These are phyloP conservation scores for Steinernema hermaphroditum DNA, from an alignment of 2,888 invertebrate genomes.

Conservation along the genomic window DNA sequence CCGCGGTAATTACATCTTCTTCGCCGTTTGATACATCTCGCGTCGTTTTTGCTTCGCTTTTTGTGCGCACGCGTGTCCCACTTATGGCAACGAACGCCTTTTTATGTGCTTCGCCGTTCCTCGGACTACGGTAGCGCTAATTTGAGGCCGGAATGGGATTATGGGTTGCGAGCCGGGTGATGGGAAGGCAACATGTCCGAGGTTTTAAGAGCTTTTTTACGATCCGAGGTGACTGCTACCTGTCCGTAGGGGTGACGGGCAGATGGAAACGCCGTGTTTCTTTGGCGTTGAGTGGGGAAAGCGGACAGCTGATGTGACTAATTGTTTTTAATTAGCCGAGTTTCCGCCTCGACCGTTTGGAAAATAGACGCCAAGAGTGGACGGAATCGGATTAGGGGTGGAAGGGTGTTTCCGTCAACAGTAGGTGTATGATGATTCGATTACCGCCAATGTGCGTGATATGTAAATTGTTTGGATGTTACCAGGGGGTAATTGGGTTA, in stretches of 20 bases:
- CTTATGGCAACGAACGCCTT: slow-evolving; percentile 23
- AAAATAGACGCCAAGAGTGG: no score
- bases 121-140: neutral
- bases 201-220: neutral
- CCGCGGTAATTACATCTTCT: slow-evolving; percentile 27
- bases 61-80: slow-evolving; percentile 26
- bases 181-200: slow-evolving; percentile 9
- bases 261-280: neutral
- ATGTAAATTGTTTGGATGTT: no score
- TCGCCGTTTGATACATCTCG: slow-evolving; percentile 21
- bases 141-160: slow-evolving; percentile 6
- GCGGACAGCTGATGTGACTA: no score
- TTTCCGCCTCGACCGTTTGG: no score
- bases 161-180: slow-evolving; percentile 6
- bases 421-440: no score
- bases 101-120: slow-evolving; percentile 22
- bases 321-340: no score
- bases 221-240: slow-evolving; percentile 1
- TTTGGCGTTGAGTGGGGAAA: no score
- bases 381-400: no score
- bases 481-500: no score
- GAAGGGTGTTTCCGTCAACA: no score
- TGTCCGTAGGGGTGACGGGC: neutral
- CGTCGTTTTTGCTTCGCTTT: slow-evolving; percentile 19
- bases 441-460: no score